These are phyloP conservation scores for Ptilodon capucinus DNA, from an alignment of 2,888 invertebrate species.

Conservation along the genomic window DNA sequence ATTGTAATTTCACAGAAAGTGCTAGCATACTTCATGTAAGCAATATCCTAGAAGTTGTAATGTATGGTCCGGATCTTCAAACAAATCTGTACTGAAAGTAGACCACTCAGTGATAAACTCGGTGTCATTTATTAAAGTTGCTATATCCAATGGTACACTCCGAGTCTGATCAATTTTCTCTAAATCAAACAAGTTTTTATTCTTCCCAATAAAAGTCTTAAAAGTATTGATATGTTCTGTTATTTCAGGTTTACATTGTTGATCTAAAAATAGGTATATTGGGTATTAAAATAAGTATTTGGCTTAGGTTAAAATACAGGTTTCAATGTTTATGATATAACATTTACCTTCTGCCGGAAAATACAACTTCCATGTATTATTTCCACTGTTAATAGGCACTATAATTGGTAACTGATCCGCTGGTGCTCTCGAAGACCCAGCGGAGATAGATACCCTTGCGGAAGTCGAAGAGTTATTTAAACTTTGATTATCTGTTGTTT, in stretches of 20 bases:
- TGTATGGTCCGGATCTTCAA: slow-evolving; percentile 85
- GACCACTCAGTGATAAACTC: slow-evolving; percentile 84
- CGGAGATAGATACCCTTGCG: slow-evolving; percentile 40
- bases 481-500: slow-evolving; percentile 45
- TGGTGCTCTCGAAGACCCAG: slow-evolving; percentile 63
- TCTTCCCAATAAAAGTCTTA: slow-evolving; percentile 58
- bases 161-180: slow-evolving; percentile 83
- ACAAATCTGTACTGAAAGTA: slow-evolving; percentile 85
- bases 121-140: slow-evolving; percentile 78
- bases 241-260: slow-evolving; percentile 53
- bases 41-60: slow-evolving; percentile 89
- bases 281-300: too few relatives aligned
- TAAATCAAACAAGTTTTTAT: slow-evolving; percentile 72
- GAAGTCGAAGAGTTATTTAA: slow-evolving; percentile 52
- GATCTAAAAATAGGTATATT: too few relatives aligned
- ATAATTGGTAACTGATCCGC: slow-evolving; percentile 67
- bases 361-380: slow-evolving; percentile 90
- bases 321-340: not conserved
- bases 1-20: not conserved
- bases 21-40: slow-evolving; percentile 86
- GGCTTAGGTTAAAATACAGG: too few relatives aligned
- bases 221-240: slow-evolving; percentile 48
- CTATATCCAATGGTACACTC: slow-evolving; percentile 83
- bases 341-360: slow-evolving; percentile 86
- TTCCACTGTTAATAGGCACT: slow-evolving; percentile 57